These are phyloP conservation scores for Nothocercus nigrocapillus DNA, from an alignment of 2,113 vertebrate genomes.

Conservation along the genomic window DNA sequence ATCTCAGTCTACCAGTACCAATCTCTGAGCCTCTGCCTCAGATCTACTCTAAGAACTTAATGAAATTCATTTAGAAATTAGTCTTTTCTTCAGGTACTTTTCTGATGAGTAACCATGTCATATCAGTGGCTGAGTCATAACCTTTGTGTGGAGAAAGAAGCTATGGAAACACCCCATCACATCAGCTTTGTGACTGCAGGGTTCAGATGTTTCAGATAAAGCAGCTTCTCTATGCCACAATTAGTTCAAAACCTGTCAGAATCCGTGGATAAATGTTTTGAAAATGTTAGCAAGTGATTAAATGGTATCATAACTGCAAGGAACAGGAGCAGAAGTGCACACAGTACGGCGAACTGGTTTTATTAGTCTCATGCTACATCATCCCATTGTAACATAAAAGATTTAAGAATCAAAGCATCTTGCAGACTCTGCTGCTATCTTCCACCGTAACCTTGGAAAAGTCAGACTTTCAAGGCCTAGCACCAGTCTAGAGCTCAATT, in stretches of 20 bases:
- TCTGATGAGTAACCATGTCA: slow-evolving; percentile 10
- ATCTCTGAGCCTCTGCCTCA: background rate
- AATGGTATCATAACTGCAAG: slow-evolving; percentile 7
- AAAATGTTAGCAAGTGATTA: slow-evolving; percentile 14
- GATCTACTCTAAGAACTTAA: background rate
- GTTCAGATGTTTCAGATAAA: slow-evolving; percentile 37
- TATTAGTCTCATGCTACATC: accelerated
- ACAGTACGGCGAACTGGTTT: accelerated
- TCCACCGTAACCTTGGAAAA: background rate
- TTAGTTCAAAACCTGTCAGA: slow-evolving; percentile 15
- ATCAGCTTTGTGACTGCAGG: slow-evolving; percentile 17
- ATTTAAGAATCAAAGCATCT: background rate
- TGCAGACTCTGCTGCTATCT: background rate
- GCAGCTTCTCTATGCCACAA: background rate
- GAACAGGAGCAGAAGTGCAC: slow-evolving; percentile 20
- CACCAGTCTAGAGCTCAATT: background rate
- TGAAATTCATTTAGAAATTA: slow-evolving; percentile 8
- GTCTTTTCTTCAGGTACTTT: background rate
- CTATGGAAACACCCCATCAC: slow-evolving; percentile 27
- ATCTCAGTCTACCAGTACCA: too few species aligned
- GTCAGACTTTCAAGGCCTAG: background rate
- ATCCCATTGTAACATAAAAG: background rate
- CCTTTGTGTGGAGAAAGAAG: background rate
- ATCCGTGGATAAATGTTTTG: slow-evolving; percentile 29
- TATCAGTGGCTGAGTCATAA: slow-evolving; percentile 46